Evolutionary conservation across 2,797 vertebrate genomes (phyloP).

Genomic region (Chrysocyon brachyurus): DNA sequence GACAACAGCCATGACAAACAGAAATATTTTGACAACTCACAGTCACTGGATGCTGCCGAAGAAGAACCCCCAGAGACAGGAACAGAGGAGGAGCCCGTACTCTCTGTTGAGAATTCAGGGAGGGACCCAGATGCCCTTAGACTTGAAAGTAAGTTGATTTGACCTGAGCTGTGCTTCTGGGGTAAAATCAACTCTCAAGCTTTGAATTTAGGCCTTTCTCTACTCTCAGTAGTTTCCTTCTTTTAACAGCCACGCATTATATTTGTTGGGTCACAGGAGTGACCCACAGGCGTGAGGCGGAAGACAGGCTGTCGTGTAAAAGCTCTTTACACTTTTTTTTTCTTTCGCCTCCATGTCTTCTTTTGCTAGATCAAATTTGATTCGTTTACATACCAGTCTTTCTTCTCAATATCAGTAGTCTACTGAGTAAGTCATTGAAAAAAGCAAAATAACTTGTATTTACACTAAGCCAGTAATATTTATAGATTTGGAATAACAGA

Average conservation of each 20-base stretch:
- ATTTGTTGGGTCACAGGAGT: background rate
- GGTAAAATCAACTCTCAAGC: slow-evolving; percentile 59
- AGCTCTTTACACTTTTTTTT: background rate
- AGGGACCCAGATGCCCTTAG: slow-evolving; percentile 85
- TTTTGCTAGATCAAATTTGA: background rate
- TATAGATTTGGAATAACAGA: background rate
- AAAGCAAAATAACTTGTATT: background rate
- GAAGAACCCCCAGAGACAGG: slow-evolving; percentile 80
- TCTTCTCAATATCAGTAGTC: background rate
- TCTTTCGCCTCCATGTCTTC: background rate
- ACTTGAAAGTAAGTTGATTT: slow-evolving; percentile 90
- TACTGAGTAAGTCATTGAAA: background rate
- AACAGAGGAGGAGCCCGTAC: slow-evolving; percentile 79
- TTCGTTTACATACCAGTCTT: background rate
- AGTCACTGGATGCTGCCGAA: slow-evolving; percentile 78
- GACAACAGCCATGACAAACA: slow-evolving; percentile 85
- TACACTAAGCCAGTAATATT: background rate
- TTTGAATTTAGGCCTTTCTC: slow-evolving; percentile 52
- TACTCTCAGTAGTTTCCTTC: slow-evolving; percentile 55
- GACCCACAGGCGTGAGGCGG: background rate
- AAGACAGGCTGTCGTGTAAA: background rate
- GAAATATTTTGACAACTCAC: slow-evolving; percentile 88
- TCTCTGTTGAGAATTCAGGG: slow-evolving; percentile 82
- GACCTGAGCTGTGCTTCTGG: slow-evolving; percentile 64
- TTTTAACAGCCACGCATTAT: background rate